phyloP scores from a whole-genome alignment of 2,797 vertebrate genomes.

The Crenuchus spilurus region DNA sequence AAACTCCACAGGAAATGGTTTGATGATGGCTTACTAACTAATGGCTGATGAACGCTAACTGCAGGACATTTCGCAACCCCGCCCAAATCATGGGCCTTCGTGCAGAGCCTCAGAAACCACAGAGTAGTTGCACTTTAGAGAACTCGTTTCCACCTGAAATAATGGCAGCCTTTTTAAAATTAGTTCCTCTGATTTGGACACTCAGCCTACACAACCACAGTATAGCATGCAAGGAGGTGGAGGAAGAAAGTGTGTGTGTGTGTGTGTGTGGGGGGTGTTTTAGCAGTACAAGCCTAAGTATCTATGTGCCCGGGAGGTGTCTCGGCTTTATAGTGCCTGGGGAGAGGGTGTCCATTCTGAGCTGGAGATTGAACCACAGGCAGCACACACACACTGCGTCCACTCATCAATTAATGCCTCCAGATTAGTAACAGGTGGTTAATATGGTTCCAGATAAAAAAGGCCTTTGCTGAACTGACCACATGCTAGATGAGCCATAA shows the following conservation, averaged over 20 bases:
- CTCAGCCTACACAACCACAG: slow-evolving; percentile 35
- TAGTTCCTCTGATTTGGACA: slow-evolving; percentile 47
- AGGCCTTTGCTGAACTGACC: slow-evolving; percentile 54
- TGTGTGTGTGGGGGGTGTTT: slow-evolving; percentile 19
- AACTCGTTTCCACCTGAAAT: slow-evolving; percentile 59
- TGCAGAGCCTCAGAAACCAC: slow-evolving; percentile 23
- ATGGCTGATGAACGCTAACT: slow-evolving; percentile 32
- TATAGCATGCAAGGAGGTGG: slow-evolving; percentile 47
- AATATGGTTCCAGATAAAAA: slow-evolving; percentile 62
- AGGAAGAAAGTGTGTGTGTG: slow-evolving; percentile 20
- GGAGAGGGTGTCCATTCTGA: slow-evolving; percentile 41
- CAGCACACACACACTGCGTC: slow-evolving; percentile 66
- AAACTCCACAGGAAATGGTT: slow-evolving; percentile 42
- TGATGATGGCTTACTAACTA: slow-evolving; percentile 36
- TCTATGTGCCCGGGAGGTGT: slow-evolving; percentile 39
- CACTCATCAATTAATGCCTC: slow-evolving; percentile 66
- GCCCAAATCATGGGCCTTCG: neutral
- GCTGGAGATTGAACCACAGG: slow-evolving; percentile 61
- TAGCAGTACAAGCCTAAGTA: slow-evolving; percentile 41
- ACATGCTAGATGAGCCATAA: slow-evolving; percentile 34
- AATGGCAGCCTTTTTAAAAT: slow-evolving; percentile 45
- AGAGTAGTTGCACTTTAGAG: slow-evolving; percentile 30
- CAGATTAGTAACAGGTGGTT: slow-evolving; percentile 71
- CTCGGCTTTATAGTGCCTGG: slow-evolving; percentile 42
- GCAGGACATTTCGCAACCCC: slow-evolving; percentile 17